A percentile compares a stretch with the other conserved stretches of the same genome.
Evolutionary conservation across 2,113 vertebrate genomes (phyloP).

Genomic region (Corvus hawaiiensis): DNA sequence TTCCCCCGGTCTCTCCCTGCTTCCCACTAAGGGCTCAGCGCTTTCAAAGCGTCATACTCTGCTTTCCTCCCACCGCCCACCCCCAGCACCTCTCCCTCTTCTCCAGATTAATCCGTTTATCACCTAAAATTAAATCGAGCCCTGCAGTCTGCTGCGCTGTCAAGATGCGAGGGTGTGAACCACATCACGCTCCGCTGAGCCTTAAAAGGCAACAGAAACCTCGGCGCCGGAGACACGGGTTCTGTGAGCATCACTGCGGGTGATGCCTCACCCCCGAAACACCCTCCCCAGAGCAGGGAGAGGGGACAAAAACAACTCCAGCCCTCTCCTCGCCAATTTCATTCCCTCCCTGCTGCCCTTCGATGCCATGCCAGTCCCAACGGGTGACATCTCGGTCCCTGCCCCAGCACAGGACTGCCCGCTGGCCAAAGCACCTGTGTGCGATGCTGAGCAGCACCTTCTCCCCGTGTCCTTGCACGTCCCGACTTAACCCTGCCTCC

Average conservation of each 20-base stretch:
- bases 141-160: background rate
- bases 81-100: background rate
- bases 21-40: background rate
- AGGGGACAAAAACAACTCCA: background rate
- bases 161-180: background rate
- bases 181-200: background rate
- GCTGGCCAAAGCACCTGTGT: background rate
- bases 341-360: background rate
- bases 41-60: background rate
- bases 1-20: background rate
- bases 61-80: background rate
- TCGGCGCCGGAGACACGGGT: fast-evolving
- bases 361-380: fast-evolving
- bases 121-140: background rate
- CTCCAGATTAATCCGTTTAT: background rate
- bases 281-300: background rate
- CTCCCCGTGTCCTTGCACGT: background rate
- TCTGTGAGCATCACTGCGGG: background rate
- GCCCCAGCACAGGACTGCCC: fast-evolving
- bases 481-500: background rate
- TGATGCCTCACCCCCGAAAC: background rate
- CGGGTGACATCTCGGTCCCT: background rate
- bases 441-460: background rate
- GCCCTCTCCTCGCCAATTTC: background rate
- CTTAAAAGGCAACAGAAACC: background rate